phyloP scores from a whole-genome alignment of 2,113 vertebrate genomes.

The Callipepla californica region DNA sequence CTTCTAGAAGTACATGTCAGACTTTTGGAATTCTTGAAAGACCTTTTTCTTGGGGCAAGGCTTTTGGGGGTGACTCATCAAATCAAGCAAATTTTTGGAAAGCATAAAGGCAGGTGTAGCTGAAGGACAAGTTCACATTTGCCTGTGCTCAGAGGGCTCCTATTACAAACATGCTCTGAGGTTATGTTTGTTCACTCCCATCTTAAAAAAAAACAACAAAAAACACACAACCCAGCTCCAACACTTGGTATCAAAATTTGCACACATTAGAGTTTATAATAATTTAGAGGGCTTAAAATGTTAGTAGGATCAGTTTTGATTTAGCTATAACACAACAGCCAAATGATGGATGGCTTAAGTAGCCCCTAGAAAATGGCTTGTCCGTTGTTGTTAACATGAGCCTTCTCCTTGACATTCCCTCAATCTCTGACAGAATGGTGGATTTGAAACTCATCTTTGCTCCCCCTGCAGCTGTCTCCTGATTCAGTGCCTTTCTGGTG shows the following conservation, averaged over 20 bases:
- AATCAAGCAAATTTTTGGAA: background rate
- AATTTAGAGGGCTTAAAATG: background rate
- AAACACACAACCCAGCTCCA: background rate
- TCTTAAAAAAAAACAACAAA: background rate
- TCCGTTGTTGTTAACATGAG: background rate
- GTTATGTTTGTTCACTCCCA: background rate
- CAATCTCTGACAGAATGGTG: background rate
- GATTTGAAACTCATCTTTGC: background rate
- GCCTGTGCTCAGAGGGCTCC: background rate
- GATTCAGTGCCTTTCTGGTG: background rate
- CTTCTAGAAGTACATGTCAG: background rate
- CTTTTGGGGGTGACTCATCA: slow-evolving; percentile 1
- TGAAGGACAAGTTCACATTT: background rate
- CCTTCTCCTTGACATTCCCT: background rate
- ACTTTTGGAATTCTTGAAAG: slow-evolving; percentile 1
- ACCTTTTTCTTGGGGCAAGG: background rate
- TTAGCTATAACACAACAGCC: background rate
- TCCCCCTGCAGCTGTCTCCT: slow-evolving; percentile 10
- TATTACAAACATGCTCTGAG: background rate
- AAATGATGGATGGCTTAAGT: background rate
- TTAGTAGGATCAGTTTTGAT: background rate
- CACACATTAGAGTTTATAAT: background rate
- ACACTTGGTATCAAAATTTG: background rate
- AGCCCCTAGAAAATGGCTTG: background rate
- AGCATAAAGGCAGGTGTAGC: background rate